Evolutionary conservation across 2,797 vertebrate species (phyloP), one percentile per base, ranked within the genome.

Genomic region (Pelochelys cantorii): DNA sequence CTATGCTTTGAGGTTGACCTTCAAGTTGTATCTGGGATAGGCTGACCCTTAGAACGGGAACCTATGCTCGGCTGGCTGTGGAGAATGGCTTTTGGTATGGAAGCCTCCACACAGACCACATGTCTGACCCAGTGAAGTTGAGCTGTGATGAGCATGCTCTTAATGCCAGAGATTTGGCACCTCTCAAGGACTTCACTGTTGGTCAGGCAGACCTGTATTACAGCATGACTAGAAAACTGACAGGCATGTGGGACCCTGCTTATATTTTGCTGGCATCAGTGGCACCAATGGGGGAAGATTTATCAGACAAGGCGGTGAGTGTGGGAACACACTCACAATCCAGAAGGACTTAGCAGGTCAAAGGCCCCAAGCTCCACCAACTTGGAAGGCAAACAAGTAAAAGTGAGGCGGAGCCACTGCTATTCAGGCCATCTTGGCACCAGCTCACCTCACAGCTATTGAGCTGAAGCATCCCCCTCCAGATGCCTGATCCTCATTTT

Each of bases 371-470:
- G 84, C 20, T 86, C 81, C 12, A 91, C 4, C 65, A 92, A 29
- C 5, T 68, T 94, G 79, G 82, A 65, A 91, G 56, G 13, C 81
- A 55, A 62, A 59, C 5, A 55, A 92, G 88, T 85, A 88, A 90
- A 93, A 88, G 78, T 3, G 18, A 89, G 53, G 85, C 8, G 5
- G 85, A 34, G 57, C 60, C 93, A 31, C n/a, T 95, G 83, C 18
- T 92, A 79, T 37, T 87, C 75, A 88, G 86, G 93, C 81, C 81
- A 77, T 93, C 68, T 91, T 91, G 87, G 57, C 89, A 27, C 27
- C 80, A 79, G 34, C 71, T 59, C 2, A 34, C 34, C 78, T 60
- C 83, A 31, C 9, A 48, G 42, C 42, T 48, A 2, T 48, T 48
- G 23, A 25, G 52, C 20, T 60, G 42, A 15, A 78, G 14, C 25